Base-by-base conservation (phyloP, 2,113 vertebrate genomes). In the Tringa solitaria region DNA sequence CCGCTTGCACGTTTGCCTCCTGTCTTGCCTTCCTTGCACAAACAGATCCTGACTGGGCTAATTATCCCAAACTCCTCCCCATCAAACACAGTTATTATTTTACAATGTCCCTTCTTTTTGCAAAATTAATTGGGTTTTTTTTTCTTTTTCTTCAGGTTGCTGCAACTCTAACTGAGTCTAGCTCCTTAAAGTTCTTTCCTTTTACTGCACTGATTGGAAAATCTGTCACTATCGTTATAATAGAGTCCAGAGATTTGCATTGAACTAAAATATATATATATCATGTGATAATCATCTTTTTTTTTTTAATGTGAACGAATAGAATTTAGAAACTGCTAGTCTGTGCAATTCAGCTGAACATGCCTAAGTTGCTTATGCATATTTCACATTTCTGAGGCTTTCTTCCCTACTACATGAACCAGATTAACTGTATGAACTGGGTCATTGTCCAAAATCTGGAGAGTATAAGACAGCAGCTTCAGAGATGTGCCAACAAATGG, bases 311-410 rank as follows among this genome's bases (percentile, higher is more conserved):
- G 37, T 23, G 19, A 94, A 87, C 9, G 8, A 64, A 51, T 7
- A 84, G 39, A 72, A 78, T 64, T 54, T 67, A 83, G 68, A 61
- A 94, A 77, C 43, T 77, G 61, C n/a, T 63, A 39, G n/a, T 83
- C 39, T 46, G n/a, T 59, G 79, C 50, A 90, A 45, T 63, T 86
- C 90, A 86, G 37, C 72, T 80, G 82, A 88, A 94, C 56, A 48
- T 41, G 23, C 65, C 76, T 68, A 43, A 83, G 88, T 63, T 84
- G 88, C 94, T 93, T 86, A 88, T 83, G 74, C 64, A 86, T 94
- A 88, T 67, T 95, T 92, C 85, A 88, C 79, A 96, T 95, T 95
- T 92, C 88, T 95, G 93, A 95, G 95, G 91, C 92, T 95, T 96
- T 92, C 33, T 85, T 92, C 37, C 14, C n/a, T 43, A 3, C 82